Evolutionary conservation across 2,888 invertebrate species (phyloP), one percentile per base, ranked within the genome.

Genomic region (Eupithecia insigniata): DNA sequence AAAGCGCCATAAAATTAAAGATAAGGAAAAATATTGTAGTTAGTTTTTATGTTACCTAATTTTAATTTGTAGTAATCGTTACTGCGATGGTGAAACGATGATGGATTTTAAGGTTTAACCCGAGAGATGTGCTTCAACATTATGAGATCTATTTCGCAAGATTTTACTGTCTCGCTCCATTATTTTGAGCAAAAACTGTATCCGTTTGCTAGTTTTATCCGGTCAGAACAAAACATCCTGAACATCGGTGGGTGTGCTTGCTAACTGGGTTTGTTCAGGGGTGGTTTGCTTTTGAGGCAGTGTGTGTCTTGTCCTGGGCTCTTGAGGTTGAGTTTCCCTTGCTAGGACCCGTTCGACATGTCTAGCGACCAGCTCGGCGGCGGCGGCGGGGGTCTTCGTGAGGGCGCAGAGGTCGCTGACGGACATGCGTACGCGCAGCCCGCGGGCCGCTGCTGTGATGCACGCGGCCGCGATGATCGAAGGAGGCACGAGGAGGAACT

Each of bases 391-490:
- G 22, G 95, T 90, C 68, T 92, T 88, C 51, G 95, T 94, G 81
- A 96, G 86, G 55, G 84, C 89, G 80, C 93, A 93, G 69, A 93
- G 84, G 55, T 93, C 91, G 79, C 84, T 87, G 86, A 93, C 81
- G 77, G 95, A 83, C 94, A 93, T 89, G 72, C 89, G 85, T 58
- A 93, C 92, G 16, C 92, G 90, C 72, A 96, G 83, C 0, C 96
- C 96, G 14, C 96, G 94, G 14, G 96, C 95, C 1, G 97, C 96
- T 0, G 96, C 96, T 61, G 96, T 95, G 70, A 97, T 95, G 84
- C 96, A 96, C 8, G 96, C 96, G 14, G 96, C 95, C 0, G 97
- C 96, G 26, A 97, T 95, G 84, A 96, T 84, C 0, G 97, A 97
- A 34, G 97, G 96, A 16, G 96, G 95, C 71, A 96, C 96, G 84